Base-by-base conservation (phyloP, 2,797 vertebrate species). In the Corythornis leucogaster region DNA sequence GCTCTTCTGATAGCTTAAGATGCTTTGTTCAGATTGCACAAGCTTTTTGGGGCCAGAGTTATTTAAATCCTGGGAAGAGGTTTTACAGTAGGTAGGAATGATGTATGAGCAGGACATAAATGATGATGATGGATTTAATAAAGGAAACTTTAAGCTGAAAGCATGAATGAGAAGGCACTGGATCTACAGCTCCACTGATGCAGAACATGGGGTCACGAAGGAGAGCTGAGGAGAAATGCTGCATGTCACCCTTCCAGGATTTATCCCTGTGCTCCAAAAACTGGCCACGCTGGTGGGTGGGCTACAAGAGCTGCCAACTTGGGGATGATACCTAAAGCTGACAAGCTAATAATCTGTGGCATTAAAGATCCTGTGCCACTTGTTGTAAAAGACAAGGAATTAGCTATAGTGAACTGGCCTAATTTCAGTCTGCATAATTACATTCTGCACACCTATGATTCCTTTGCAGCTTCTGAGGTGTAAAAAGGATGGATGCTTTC, bases 341-440 rank as follows among this genome's bases (percentile, higher is more conserved):
- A 75, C 71, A 94, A 62, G 58, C 79, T 59, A 80, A 92, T 82
- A 7, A 50, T 85, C 84, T 80, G 54, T 84, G 87, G 68, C 54
- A 82, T 75, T 90, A 79, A 85, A 88, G 59, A 88, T 88, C 63
- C 63, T 62, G 58, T 88, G 85, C 84, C 80, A 92, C 46, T 59
- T 87, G 63, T 81, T 38, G 74, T 53, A 83, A 93, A 80, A 85
- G 53, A 77, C 57, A 80, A 75, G 66, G 80, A 93, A 95, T 90
- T 82, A 95, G 62, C 80, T 79, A 26, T 17, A 69, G 68, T 71
- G 78, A 93, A 82, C 53, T 90, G 92, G 79, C 93, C 84, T 95
- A 55, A 94, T 95, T 96, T 93, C 81, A 92, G 62, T 46, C 79
- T 80, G 71, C 40, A 51, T 92, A 89, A 93, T 94, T 92, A 85